Evolutionary conservation across 2,888 invertebrate genomes (phyloP).

Genomic region (Tachina lurida): DNA sequence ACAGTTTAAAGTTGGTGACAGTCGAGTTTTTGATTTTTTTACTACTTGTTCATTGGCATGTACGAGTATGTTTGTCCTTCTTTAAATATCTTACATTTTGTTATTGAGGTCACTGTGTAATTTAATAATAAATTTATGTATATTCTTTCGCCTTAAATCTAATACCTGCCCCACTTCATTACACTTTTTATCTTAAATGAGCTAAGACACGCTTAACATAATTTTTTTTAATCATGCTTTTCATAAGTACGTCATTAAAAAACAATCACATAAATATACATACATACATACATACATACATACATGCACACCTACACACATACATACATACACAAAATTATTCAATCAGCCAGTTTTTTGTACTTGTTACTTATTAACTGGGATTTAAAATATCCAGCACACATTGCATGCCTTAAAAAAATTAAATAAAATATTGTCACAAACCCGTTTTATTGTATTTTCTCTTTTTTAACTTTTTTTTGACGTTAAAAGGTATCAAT

Average conservation of each 20-base stretch:
- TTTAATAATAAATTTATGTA: neutral
- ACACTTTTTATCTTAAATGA: neutral
- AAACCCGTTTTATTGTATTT: conserved; percentile 50
- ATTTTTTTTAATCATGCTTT: neutral
- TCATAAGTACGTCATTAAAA: neutral
- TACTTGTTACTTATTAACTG: neutral
- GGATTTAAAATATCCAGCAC: neutral
- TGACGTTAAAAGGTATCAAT: conserved; percentile 5
- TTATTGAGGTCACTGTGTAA: neutral
- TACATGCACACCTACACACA: no score
- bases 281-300: no score
- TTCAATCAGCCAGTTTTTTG: neutral
- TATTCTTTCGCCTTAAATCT: neutral
- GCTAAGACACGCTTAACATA: neutral
- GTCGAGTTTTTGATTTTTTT: no score
- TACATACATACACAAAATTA: neutral
- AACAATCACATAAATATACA: neutral
- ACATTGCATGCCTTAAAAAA: neutral
- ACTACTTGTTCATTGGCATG: no score
- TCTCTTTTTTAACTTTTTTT: conserved; percentile 18
- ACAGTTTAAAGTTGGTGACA: no score
- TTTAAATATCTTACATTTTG: neutral
- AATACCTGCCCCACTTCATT: neutral
- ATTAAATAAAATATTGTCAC: neutral
- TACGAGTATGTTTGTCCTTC: no score